Conservation (phyloP, 2,797 vertebrate genomes). For the Margarornis squamiger region DNA sequence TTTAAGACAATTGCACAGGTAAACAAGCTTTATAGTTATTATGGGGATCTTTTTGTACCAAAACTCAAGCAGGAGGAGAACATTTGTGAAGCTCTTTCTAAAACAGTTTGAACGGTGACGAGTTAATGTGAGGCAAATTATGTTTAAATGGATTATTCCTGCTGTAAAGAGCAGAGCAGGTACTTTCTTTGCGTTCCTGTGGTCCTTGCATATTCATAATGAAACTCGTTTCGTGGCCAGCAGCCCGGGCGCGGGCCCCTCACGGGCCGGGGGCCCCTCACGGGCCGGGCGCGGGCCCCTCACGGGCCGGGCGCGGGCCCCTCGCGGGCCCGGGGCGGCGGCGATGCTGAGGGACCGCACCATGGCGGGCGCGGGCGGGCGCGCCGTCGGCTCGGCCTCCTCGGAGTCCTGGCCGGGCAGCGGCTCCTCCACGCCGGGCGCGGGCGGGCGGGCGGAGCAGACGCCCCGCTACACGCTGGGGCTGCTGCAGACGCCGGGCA, state of each 20-base stretch:
- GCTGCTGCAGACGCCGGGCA: constrained; percentile 36
- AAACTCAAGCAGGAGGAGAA: neutral
- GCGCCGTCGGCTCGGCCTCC: rapidly evolving
- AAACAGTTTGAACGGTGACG: neutral
- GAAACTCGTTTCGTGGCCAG: too few relatives aligned
- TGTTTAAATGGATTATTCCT: neutral
- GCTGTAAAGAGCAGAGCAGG: neutral
- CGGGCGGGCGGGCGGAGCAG: neutral
- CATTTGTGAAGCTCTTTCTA: neutral
- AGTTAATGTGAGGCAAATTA: neutral
- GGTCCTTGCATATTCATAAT: neutral
- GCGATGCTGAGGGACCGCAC: neutral
- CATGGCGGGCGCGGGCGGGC: rapidly evolving
- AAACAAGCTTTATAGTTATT: neutral
- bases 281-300: too few relatives aligned
- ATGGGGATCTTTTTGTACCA: neutral
- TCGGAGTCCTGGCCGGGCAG: neutral
- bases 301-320: too few relatives aligned
- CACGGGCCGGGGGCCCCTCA: too few relatives aligned
- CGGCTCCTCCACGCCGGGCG: neutral
- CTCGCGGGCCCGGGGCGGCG: too few relatives aligned
- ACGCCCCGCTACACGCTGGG: neutral
- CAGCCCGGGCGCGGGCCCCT: too few relatives aligned
- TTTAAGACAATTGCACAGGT: neutral
- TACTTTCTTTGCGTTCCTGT: neutral